phyloP scores from a whole-genome alignment of 2,797 vertebrate genomes.

The Periophthalmus magnuspinnatus region DNA sequence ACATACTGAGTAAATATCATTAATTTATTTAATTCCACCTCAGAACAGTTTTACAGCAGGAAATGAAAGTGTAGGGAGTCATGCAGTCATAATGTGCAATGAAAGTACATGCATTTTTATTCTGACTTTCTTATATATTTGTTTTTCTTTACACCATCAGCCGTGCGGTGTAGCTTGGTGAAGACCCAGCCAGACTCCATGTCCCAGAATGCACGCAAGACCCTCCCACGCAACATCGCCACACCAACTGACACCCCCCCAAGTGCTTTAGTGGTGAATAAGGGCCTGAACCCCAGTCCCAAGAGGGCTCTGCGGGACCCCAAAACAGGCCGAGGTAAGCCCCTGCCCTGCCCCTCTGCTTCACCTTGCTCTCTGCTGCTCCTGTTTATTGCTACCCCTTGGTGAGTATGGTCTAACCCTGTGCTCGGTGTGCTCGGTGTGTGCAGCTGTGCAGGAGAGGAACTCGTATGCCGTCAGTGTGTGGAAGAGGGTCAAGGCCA shows the following conservation, averaged over 20 bases:
- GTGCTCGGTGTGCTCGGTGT: not conserved
- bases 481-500: slow-evolving; percentile 99
- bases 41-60: not conserved
- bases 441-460: slow-evolving; percentile 93
- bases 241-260: slow-evolving; percentile 94
- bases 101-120: too few relatives aligned
- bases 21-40: too few relatives aligned
- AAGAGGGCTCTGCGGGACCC: slow-evolving; percentile 96
- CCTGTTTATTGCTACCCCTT: not conserved
- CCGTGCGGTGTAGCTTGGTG: slow-evolving; percentile 89
- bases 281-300: slow-evolving; percentile 92
- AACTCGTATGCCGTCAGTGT: slow-evolving; percentile 99
- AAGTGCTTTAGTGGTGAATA: slow-evolving; percentile 83
- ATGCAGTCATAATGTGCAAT: too few relatives aligned
- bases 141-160: slow-evolving; percentile 58
- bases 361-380: not conserved
- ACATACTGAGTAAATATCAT: too few relatives aligned
- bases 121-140: too few relatives aligned
- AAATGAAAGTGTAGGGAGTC: not conserved
- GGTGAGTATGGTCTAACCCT: not conserved
- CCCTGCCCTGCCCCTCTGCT: too few relatives aligned
- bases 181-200: slow-evolving; percentile 97
- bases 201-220: slow-evolving; percentile 96
- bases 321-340: slow-evolving; percentile 95
- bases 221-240: slow-evolving; percentile 88